Conservation (phyloP, 2,888 invertebrate genomes). For the Syritta pipiens region DNA sequence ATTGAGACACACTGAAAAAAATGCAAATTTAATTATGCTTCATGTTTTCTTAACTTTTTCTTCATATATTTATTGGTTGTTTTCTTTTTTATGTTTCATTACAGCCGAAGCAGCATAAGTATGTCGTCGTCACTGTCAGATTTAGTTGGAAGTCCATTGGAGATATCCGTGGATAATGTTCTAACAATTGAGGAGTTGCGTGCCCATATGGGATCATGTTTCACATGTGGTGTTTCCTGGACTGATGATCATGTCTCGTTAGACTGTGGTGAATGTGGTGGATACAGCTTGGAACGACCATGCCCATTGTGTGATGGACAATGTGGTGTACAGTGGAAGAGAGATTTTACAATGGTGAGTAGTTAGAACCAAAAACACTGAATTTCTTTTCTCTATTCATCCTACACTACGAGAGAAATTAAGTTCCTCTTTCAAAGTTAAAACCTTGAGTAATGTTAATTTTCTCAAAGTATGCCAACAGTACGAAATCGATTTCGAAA, state of each 20-base stretch:
- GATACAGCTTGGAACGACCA: constrained; percentile 87
- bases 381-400: too few relatives aligned
- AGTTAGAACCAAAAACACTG: background rate
- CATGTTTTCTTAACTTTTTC: background rate
- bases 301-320: constrained; percentile 88
- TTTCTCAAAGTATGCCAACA: background rate
- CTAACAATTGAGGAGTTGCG: constrained; percentile 86
- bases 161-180: constrained; percentile 80
- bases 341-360: constrained; percentile 88
- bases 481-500: background rate
- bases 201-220: constrained; percentile 86
- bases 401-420: too few relatives aligned
- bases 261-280: constrained; percentile 89
- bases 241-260: constrained; percentile 87
- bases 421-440: background rate
- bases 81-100: constrained; percentile 64
- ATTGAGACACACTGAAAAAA: constrained; percentile 9
- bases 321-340: constrained; percentile 86
- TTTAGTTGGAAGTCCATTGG: constrained; percentile 78
- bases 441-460: background rate
- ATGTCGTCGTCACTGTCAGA: constrained; percentile 79
- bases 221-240: constrained; percentile 91
- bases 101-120: constrained; percentile 77
- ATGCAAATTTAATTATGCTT: constrained; percentile 19
- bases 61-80: background rate